phyloP scores from a whole-genome alignment of 1,140 invertebrate species.

The Scaptomyza graminum region DNA sequence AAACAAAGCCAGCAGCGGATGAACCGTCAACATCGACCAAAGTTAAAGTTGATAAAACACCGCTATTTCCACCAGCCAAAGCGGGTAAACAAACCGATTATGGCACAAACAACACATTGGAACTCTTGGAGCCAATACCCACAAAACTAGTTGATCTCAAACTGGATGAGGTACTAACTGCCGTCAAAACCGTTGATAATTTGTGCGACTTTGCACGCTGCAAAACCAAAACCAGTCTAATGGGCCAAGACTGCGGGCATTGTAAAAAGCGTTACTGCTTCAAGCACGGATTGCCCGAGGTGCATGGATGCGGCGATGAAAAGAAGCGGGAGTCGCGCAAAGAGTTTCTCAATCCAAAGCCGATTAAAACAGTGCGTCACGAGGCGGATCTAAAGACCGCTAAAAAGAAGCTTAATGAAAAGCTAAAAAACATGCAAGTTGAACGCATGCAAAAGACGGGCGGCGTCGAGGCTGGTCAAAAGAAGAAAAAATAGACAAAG shows the following conservation, averaged over 20 bases:
- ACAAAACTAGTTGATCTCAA: slow-evolving; percentile 73
- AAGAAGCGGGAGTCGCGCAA: slow-evolving; percentile 72
- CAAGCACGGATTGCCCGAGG: slow-evolving; percentile 78
- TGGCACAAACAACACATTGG: slow-evolving; percentile 79
- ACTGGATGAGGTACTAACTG: slow-evolving; percentile 74
- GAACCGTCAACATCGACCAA: slow-evolving; percentile 29
- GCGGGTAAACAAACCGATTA: slow-evolving; percentile 63
- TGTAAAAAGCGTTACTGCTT: slow-evolving; percentile 79
- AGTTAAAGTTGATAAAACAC: slow-evolving; percentile 31
- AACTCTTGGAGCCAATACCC: slow-evolving; percentile 73
- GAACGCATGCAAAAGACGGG: slow-evolving; percentile 68
- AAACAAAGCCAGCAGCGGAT: slow-evolving; percentile 7
- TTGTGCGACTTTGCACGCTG: slow-evolving; percentile 73
- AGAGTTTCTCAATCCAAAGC: slow-evolving; percentile 77
- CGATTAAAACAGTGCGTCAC: slow-evolving; percentile 64
- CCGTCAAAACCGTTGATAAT: slow-evolving; percentile 78
- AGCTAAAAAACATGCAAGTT: slow-evolving; percentile 81
- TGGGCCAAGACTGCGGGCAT: slow-evolving; percentile 74
- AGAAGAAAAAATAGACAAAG: slow-evolving; percentile 59
- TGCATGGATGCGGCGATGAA: slow-evolving; percentile 77
- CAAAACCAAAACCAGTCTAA: slow-evolving; percentile 78
- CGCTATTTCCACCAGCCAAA: slow-evolving; percentile 64
- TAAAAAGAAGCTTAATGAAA: slow-evolving; percentile 71
- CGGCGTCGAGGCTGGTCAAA: slow-evolving; percentile 26
- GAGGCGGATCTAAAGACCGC: slow-evolving; percentile 75